phyloP scores from a whole-genome alignment of 2,888 invertebrate species.

The Anoncus sp. region DNA sequence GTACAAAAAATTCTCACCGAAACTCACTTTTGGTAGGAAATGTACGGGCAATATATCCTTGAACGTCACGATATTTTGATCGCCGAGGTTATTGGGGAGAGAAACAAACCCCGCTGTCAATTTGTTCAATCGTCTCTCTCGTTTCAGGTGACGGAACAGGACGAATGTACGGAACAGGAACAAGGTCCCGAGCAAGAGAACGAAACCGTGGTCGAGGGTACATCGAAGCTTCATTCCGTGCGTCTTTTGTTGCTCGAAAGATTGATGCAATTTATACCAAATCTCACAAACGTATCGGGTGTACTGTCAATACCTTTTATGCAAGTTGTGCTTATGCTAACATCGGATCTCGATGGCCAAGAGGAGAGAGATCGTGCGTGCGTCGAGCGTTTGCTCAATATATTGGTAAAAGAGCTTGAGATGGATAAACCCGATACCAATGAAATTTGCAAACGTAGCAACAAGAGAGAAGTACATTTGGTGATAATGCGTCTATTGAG shows the following conservation, averaged over 20 bases:
- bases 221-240: constrained; percentile 87
- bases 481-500: constrained; percentile 95
- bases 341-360: constrained; percentile 94
- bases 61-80: too few species aligned
- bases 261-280: constrained; percentile 91
- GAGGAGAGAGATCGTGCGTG: constrained; percentile 92
- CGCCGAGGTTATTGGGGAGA: background rate
- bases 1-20: too few species aligned
- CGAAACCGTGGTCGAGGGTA: constrained; percentile 80
- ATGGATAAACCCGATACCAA: constrained; percentile 86
- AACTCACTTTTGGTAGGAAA: too few species aligned
- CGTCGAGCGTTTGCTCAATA: constrained; percentile 90
- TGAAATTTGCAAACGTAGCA: constrained; percentile 87
- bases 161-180: constrained; percentile 76
- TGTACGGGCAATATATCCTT: too few species aligned
- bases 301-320: constrained; percentile 95
- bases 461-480: constrained; percentile 93
- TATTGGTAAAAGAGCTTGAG: constrained; percentile 89
- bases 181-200: constrained; percentile 80
- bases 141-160: constrained; percentile 74
- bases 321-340: constrained; percentile 95
- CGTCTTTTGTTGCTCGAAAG: constrained; percentile 90
- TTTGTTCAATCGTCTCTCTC: background rate
- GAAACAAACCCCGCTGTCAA: background rate
- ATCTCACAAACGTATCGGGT: constrained; percentile 91